Base-by-base conservation (phyloP, 1,140 invertebrate species). In the Solenopsis invicta region DNA sequence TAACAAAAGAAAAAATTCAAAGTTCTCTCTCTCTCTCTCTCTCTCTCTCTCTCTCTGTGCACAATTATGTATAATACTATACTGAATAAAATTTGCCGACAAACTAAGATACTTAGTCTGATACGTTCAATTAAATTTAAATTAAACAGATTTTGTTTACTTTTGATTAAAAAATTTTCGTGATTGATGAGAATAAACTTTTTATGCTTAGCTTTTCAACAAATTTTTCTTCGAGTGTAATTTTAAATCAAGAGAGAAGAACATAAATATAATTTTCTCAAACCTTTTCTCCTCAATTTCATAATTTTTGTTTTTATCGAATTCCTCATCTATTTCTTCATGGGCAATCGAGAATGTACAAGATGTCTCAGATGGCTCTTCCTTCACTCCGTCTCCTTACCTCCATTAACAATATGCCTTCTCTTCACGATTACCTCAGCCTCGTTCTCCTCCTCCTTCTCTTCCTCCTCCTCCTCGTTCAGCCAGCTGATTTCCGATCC, bases 401-500 rank as follows among this genome's bases (percentile, higher is more conserved):
- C 18, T 75, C 80, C 21, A 29, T 24, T 74, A 13, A 74, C 54
- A 84, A 24, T 0, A 56, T 21, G 41, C 88, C 56, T 81, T 61
- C 59, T 29, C 59, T 52, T 61, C 52, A 8, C n/a, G 71, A 66
- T 48, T 56, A 21, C 18, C 18, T 50, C 6, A 34, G 12, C 34
- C 29, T 41, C n/a, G n/a, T 54, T n/a, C 41, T 18, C n/a, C 52
- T 54, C 2, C 52, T 54, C n/a, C 52, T 54, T n/a, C n/a, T 21
- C 54, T n/a, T 56, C 8, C 6, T 41, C 10, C 75, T 66, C 21
- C 59, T 29, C 13, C 10, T 71, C 37, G 9, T 37, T 29, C n/a
- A n/a, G 0, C 77, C 88, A 89, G 62, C 77, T 84, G 88, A 82
- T 90, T 41, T 9, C 24, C 41, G n/a, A 24, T 8, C 50, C 45